These are phyloP conservation scores for Phocoena phocoena DNA, from an alignment of 2,113 vertebrate genomes.

Conservation along the genomic window DNA sequence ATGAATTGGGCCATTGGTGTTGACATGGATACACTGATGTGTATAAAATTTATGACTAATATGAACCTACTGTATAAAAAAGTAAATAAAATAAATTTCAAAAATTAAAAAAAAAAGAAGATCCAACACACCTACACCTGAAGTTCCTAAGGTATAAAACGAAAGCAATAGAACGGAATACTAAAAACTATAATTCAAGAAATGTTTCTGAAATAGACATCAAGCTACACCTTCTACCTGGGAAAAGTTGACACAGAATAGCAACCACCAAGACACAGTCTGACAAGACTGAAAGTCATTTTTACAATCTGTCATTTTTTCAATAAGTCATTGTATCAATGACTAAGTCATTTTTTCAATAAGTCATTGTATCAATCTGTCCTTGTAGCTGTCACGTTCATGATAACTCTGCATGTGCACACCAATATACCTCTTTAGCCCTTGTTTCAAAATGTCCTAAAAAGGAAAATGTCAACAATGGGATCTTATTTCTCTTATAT, in stretches of 20 bases:
- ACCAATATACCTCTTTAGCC: background rate
- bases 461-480: conserved; percentile 3
- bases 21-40: no score
- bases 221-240: background rate
- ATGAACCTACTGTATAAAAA: no score
- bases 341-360: no score
- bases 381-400: background rate
- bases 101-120: no score
- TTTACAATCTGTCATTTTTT: background rate
- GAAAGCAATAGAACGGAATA: background rate
- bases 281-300: background rate
- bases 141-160: background rate
- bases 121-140: background rate
- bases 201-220: background rate
- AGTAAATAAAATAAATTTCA: no score
- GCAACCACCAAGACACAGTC: background rate
- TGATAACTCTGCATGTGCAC: background rate
- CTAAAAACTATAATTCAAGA: background rate
- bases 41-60: no score
- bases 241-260: background rate
- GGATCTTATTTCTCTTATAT: background rate
- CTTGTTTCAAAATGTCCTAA: background rate
- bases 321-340: no score
- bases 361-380: background rate
- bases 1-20: no score